Evolutionary conservation across 92 coral and sea anemone species (phyloP), one percentile per base, ranked within the genome.

Genomic region (Epizoanthus rinbou): DNA sequence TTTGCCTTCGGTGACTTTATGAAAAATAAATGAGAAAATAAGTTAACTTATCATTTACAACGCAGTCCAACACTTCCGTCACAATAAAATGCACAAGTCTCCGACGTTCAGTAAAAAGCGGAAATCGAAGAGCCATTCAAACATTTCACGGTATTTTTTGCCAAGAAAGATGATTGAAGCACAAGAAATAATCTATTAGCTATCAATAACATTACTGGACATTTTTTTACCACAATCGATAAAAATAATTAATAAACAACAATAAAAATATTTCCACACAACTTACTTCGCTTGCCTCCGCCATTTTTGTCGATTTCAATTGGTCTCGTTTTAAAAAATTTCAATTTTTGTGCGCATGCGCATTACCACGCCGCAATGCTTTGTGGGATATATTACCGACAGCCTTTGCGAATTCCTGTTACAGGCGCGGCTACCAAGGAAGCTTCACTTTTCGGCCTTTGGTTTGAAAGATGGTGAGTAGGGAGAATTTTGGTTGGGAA

Each of bases 271-370:
- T 60, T 88, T 81, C 70, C 75, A 64, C 84, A 73, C 74, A 50
- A 66, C 94, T 82, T 87, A 95, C 98, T 90, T 94, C 94, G 68
- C 94, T 74, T 60, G 90, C 75, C 87, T 95, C 98, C 90, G 95
- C 98, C 98, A 95, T 95, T 95, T 95, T 93, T 91, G 87, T 39
- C 69, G 82, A 76, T 35, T 76, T 60, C 70, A 81, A 85, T 81
- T 47, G 84, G 84, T 74, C 83, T 80, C 54, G 81, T 64, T 73
- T 37, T 37, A 37, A 37, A 37, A 37, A 82, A 83, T 56, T 33
- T 71, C 59, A 75, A 76, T 65, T 47, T 47, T 31, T 87, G 56
- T 75, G 80, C 73, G 94, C 97, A 74, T 91, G 94, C 91, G 91
- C 76, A 18, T 65, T 39, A 39, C 25, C 25, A 60, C 9, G 84